Evolutionary conservation across 2,113 vertebrate genomes (phyloP).

Genomic region (Pseudopipra pipra): DNA sequence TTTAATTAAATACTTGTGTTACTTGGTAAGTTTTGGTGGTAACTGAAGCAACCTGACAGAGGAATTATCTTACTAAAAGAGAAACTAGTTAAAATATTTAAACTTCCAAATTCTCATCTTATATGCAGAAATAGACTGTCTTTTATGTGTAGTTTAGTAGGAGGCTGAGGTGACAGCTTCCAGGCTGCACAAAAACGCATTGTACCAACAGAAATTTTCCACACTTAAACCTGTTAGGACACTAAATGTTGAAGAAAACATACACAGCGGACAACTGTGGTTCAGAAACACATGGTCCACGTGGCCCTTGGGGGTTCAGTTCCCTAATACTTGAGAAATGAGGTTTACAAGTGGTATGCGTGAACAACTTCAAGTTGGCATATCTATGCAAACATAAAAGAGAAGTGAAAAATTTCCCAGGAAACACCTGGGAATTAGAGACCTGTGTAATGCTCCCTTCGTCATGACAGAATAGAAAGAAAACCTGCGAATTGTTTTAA

Average conservation of each 20-base stretch:
- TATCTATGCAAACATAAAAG: not conserved
- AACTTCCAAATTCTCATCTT: not conserved
- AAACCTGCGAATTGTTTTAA: not conserved
- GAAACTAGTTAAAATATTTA: not conserved
- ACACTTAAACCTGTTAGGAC: not conserved
- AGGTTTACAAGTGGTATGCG: not conserved
- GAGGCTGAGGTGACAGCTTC: not conserved
- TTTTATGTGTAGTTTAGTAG: not conserved
- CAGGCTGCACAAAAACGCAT: not conserved
- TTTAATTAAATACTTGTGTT: not conserved
- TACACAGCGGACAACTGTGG: accelerated
- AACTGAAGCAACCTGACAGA: not conserved
- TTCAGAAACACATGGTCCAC: not conserved
- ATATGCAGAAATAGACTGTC: not conserved
- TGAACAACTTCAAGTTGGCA: not conserved
- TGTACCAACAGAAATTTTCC: not conserved
- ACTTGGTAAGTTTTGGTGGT: not conserved
- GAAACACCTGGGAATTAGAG: not conserved
- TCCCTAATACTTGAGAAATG: not conserved
- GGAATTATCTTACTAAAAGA: not conserved
- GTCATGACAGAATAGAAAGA: not conserved
- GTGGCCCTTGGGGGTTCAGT: not conserved
- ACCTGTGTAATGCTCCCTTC: not conserved
- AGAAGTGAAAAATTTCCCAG: not conserved
- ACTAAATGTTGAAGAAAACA: not conserved